These are phyloP conservation scores for Urophycis tenuis DNA, from an alignment of 2,797 vertebrate species.

Conservation along the genomic window DNA sequence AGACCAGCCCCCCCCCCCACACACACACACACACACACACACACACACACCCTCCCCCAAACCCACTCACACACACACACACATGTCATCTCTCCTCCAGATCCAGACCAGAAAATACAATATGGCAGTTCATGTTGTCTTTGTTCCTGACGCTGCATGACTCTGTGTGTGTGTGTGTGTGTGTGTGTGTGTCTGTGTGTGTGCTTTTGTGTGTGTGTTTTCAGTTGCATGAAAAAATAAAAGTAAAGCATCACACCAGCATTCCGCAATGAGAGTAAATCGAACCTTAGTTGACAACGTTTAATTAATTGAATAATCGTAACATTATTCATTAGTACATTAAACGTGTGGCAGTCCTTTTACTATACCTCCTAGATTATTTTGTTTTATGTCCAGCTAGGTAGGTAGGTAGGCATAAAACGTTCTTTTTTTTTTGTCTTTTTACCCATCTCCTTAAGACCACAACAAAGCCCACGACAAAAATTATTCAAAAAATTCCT, in stretches of 20 bases:
- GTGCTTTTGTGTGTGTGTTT: not conserved
- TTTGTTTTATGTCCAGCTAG: not conserved
- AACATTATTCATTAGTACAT: not conserved
- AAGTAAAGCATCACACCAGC: not conserved
- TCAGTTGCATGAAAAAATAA: not conserved
- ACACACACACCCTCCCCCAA: constrained; percentile 15
- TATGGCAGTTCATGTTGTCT: constrained; percentile 58
- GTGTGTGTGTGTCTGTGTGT: constrained; percentile 1
- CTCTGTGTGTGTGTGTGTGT: constrained; percentile 15
- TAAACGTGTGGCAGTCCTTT: not conserved
- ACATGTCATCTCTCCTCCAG: constrained; percentile 32
- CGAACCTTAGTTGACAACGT: not conserved
- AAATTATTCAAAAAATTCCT: not conserved
- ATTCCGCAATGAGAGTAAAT: not conserved
- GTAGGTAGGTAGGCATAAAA: not conserved
- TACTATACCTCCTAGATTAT: not conserved
- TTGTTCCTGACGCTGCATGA: constrained; percentile 31
- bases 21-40: too few species aligned
- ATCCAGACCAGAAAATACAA: constrained; percentile 58
- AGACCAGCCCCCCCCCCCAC: constrained; percentile 31
- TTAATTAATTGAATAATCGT: not conserved
- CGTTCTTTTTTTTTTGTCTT: not conserved
- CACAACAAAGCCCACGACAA: not conserved
- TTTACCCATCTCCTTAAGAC: not conserved
- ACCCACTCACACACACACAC: too few species aligned